phyloP scores from a whole-genome alignment of 2,797 vertebrate species.

The Microctenopoma lineatum region DNA sequence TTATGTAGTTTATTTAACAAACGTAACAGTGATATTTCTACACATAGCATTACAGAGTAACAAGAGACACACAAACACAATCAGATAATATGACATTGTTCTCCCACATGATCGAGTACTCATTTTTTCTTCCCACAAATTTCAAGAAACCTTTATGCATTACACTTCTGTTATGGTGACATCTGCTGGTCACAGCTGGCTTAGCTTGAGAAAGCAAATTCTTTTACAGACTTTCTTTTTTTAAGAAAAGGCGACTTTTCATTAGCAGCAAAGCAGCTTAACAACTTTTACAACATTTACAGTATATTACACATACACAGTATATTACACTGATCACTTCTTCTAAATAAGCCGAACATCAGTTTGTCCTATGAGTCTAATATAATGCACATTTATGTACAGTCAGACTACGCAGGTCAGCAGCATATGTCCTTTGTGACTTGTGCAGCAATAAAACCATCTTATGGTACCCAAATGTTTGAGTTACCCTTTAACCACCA shows the following conservation, averaged over 20 bases:
- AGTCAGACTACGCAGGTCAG: background rate
- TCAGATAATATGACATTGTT: conserved; percentile 9
- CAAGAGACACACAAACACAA: conserved; percentile 19
- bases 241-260: background rate
- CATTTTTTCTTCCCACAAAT: background rate
- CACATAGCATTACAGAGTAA: background rate
- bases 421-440: background rate
- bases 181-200: conserved; percentile 61
- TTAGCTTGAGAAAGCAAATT: background rate
- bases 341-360: background rate
- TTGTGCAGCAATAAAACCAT: background rate
- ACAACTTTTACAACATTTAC: too few relatives aligned
- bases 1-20: conserved; percentile 19
- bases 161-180: conserved; percentile 39
- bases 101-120: background rate
- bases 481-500: too few relatives aligned
- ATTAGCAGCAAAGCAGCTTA: background rate
- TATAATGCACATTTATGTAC: conserved; percentile 11
- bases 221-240: background rate
- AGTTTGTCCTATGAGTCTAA: conserved; percentile 2
- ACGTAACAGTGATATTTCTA: background rate
- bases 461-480: too few relatives aligned
- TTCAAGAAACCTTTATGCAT: background rate
- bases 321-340: background rate
- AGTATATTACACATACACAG: too few relatives aligned